phyloP scores from a whole-genome alignment of 2,888 invertebrate genomes.

The Leptura quadrifasciata region DNA sequence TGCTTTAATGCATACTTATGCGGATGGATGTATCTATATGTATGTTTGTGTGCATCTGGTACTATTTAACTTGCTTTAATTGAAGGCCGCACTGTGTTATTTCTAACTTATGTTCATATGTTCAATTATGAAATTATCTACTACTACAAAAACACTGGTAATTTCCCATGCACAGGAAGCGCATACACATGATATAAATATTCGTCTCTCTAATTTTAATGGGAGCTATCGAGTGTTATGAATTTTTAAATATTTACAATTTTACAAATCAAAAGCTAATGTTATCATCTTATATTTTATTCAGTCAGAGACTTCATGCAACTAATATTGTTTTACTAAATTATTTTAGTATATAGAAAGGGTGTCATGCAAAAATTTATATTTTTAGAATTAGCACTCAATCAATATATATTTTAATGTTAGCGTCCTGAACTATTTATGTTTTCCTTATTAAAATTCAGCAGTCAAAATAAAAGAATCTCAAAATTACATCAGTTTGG shows the following conservation, averaged over 20 bases:
- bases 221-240: background rate
- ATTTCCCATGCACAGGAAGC: slow-evolving; percentile 4
- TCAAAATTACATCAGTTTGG: background rate
- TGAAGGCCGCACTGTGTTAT: slow-evolving; percentile 15
- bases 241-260: too few relatives aligned
- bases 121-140: slow-evolving; percentile 14
- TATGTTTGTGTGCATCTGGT: slow-evolving; percentile 8
- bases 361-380: too few relatives aligned
- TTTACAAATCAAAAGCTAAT: too few relatives aligned
- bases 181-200: background rate
- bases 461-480: background rate
- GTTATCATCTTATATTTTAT: too few relatives aligned
- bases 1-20: background rate
- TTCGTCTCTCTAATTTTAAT: background rate
- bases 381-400: too few relatives aligned
- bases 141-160: slow-evolving; percentile 1
- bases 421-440: too few relatives aligned
- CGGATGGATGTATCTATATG: slow-evolving; percentile 1
- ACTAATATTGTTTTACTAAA: too few relatives aligned
- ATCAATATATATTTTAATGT: too few relatives aligned
- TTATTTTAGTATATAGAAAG: too few relatives aligned
- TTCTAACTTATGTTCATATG: slow-evolving; percentile 21
- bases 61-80: slow-evolving; percentile 14
- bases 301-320: too few relatives aligned
- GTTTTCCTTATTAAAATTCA: background rate